These are phyloP conservation scores for Microcebus tavaratra DNA, from an alignment of 2,113 vertebrate genomes.

Conservation along the genomic window DNA sequence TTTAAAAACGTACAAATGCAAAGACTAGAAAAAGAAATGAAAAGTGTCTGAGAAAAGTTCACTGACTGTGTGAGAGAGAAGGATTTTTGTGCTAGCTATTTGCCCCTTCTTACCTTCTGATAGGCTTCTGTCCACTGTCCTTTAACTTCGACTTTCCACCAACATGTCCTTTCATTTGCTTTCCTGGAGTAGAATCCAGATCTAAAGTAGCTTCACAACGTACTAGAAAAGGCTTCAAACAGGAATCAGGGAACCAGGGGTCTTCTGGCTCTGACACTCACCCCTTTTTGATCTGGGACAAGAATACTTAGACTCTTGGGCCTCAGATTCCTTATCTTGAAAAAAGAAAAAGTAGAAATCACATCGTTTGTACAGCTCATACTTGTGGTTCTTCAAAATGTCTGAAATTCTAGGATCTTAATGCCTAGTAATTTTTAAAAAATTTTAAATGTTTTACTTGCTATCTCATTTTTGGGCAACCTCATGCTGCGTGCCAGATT, in stretches of 20 bases:
- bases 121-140: neutral
- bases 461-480: conserved; percentile 68
- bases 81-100: neutral
- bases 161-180: neutral
- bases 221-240: neutral
- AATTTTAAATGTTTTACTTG: conserved; percentile 48
- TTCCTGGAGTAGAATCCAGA: neutral
- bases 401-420: conserved; percentile 5
- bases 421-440: neutral
- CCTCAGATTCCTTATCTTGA: neutral
- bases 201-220: neutral
- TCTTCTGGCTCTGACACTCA: neutral
- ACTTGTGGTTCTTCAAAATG: neutral
- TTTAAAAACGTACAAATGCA: neutral
- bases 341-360: neutral
- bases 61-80: neutral
- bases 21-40: neutral
- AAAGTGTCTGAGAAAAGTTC: neutral
- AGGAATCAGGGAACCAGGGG: neutral
- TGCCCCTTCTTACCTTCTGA: neutral
- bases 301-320: rapidly evolving
- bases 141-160: neutral
- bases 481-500: conserved; percentile 59
- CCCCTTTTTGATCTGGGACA: neutral
- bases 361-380: neutral